A percentile compares a stretch with the other conserved stretches of the same genome.
These are phyloP conservation scores for Peromyscus maniculatus DNA, from an alignment of 2,113 vertebrate species.

Conservation along the genomic window DNA sequence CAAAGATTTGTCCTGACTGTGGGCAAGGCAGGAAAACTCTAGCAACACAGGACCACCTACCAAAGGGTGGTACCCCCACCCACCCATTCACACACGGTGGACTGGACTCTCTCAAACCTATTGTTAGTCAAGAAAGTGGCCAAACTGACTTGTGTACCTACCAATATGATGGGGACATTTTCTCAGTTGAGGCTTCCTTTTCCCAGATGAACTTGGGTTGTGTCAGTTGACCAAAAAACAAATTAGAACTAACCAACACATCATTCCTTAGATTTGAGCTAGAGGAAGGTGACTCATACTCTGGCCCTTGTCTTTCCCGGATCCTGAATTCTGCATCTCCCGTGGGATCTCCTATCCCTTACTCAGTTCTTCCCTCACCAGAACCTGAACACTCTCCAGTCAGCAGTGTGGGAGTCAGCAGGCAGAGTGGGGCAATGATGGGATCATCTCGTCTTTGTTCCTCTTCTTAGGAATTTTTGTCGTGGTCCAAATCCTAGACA, in stretches of 20 bases:
- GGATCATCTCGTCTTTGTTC: not conserved
- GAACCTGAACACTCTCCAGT: not conserved
- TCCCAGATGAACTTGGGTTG: not conserved
- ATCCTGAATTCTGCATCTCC: not conserved
- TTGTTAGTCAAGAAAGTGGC: too few species aligned
- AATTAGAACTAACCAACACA: not conserved
- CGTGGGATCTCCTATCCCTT: not conserved
- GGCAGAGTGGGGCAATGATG: not conserved
- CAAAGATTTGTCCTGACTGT: too few species aligned
- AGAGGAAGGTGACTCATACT: not conserved
- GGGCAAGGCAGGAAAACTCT: too few species aligned
- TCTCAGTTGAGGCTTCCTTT: not conserved
- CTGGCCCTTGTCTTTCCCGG: not conserved
- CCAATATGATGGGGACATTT: not conserved
- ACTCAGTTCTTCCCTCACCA: not conserved
- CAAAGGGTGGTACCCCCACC: not conserved
- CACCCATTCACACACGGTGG: not conserved
- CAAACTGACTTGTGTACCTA: not conserved
- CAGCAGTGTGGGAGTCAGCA: not conserved
- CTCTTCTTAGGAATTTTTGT: not conserved
- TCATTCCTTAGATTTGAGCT: not conserved
- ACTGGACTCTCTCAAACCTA: not conserved
- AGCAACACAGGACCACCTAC: not conserved
- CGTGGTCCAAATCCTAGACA: not conserved
- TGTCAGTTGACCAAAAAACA: not conserved